phyloP scores from a whole-genome alignment of 2,888 invertebrate genomes.

The Phrixothrix hirtus region DNA sequence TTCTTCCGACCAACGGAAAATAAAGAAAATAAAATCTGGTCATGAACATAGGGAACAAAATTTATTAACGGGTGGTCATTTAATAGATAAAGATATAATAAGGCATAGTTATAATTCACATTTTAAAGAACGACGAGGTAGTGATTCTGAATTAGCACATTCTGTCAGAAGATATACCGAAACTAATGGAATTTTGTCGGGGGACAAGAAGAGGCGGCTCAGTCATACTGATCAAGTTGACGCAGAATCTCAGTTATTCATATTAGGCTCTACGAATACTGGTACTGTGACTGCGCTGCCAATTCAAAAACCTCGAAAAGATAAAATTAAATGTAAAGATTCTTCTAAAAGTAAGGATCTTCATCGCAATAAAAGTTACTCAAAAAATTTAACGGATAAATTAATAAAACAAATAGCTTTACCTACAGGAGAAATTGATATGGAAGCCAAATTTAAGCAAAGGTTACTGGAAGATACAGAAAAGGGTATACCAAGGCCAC shows the following conservation, averaged over 20 bases:
- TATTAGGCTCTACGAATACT: slow-evolving; percentile 70
- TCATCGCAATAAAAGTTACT: slow-evolving; percentile 61
- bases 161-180: slow-evolving; percentile 51
- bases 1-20: slow-evolving; percentile 48
- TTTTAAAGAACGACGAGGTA: slow-evolving; percentile 57
- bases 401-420: slow-evolving; percentile 52
- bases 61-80: slow-evolving; percentile 52
- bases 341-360: slow-evolving; percentile 50
- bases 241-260: slow-evolving; percentile 43
- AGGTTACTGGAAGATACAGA: slow-evolving; percentile 59
- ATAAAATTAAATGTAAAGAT: slow-evolving; percentile 52
- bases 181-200: slow-evolving; percentile 64
- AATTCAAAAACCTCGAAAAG: slow-evolving; percentile 48
- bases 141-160: slow-evolving; percentile 57
- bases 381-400: slow-evolving; percentile 62
- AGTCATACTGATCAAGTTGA: slow-evolving; percentile 58
- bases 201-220: slow-evolving; percentile 68
- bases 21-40: slow-evolving; percentile 30
- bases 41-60: slow-evolving; percentile 55
- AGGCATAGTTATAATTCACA: slow-evolving; percentile 33
- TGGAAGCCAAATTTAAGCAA: slow-evolving; percentile 65
- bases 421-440: slow-evolving; percentile 57
- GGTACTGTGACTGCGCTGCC: slow-evolving; percentile 64
- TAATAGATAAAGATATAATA: slow-evolving; percentile 29
- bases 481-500: slow-evolving; percentile 47